Percentiles rank a stretch among this genome's conserved stretches.
Conservation (phyloP, 2,113 vertebrate species). For the Anarhynchus alexandrinus region DNA sequence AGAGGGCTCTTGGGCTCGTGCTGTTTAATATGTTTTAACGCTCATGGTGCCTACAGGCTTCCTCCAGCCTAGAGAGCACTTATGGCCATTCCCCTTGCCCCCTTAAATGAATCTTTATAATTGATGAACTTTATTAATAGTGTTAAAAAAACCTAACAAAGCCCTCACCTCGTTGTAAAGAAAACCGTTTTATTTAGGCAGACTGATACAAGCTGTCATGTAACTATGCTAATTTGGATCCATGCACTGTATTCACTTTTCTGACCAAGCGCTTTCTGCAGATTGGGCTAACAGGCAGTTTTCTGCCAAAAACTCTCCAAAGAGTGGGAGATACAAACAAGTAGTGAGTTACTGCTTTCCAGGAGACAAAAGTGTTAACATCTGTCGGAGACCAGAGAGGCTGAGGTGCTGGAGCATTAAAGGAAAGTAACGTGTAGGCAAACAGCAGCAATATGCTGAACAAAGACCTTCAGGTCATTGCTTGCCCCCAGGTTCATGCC, state of each 20-base stretch:
- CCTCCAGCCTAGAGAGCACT: neutral
- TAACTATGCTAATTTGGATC: neutral
- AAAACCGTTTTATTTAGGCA: neutral
- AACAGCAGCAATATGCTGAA: neutral
- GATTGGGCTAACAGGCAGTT: neutral
- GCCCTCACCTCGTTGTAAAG: neutral
- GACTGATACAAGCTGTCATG: neutral
- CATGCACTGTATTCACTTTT: neutral
- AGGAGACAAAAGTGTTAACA: neutral
- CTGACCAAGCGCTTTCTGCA: neutral
- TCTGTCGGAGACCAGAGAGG: neutral
- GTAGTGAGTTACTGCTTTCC: neutral
- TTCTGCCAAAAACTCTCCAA: neutral
- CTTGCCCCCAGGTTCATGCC: neutral
- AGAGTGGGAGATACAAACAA: neutral
- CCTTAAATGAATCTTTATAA: neutral
- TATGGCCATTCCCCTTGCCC: neutral
- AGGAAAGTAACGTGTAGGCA: neutral
- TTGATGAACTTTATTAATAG: conserved; percentile 40
- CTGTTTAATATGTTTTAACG: conserved; percentile 16
- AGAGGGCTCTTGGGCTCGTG: conserved; percentile 31
- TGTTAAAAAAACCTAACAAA: neutral
- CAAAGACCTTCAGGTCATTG: neutral
- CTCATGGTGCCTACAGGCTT: neutral
- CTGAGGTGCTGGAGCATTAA: neutral